Evolutionary conservation across 2,888 invertebrate genomes (phyloP).

Genomic region (Beris morrisii): DNA sequence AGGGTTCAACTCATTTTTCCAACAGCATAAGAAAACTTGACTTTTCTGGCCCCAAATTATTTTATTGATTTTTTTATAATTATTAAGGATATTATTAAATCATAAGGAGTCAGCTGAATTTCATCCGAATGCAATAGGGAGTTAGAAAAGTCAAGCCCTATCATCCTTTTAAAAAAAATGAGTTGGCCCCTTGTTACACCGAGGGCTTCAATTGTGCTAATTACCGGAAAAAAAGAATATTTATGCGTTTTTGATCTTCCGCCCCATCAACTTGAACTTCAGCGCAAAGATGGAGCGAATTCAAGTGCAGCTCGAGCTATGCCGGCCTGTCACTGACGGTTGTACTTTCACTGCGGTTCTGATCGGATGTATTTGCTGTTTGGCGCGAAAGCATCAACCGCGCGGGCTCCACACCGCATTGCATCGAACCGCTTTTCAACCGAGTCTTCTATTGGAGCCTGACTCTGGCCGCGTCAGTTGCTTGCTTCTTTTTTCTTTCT

Average conservation of each 20-base stretch:
- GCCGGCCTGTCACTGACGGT: slow-evolving; percentile 37
- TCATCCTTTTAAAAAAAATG: too few species aligned
- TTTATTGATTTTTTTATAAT: too few species aligned
- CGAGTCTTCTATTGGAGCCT: slow-evolving; percentile 13
- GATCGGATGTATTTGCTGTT: slow-evolving; percentile 21
- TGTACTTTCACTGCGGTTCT: slow-evolving; percentile 41
- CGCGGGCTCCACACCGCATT: slow-evolving; percentile 2
- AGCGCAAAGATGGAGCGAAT: slow-evolving; percentile 25
- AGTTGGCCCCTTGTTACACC: too few species aligned
- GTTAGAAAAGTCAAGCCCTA: too few species aligned
- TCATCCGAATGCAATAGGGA: too few species aligned
- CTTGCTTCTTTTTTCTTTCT: slow-evolving; percentile 20
- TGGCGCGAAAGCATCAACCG: slow-evolving; percentile 32
- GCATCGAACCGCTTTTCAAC: slow-evolving; percentile 9
- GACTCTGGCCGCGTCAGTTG: slow-evolving; percentile 11
- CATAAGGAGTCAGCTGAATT: too few species aligned
- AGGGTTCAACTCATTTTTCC: too few species aligned
- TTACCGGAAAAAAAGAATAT: too few species aligned
- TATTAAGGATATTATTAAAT: too few species aligned
- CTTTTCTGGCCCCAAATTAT: too few species aligned
- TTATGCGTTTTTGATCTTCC: neutral
- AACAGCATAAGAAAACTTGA: too few species aligned
- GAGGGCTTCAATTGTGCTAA: too few species aligned
- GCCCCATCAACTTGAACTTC: slow-evolving; percentile 29
- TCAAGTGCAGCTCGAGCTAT: slow-evolving; percentile 20